Percentiles rank a stretch among this genome's conserved stretches.
Conservation (phyloP, 2,888 invertebrate species). For the Nemotelus nigrinus region DNA sequence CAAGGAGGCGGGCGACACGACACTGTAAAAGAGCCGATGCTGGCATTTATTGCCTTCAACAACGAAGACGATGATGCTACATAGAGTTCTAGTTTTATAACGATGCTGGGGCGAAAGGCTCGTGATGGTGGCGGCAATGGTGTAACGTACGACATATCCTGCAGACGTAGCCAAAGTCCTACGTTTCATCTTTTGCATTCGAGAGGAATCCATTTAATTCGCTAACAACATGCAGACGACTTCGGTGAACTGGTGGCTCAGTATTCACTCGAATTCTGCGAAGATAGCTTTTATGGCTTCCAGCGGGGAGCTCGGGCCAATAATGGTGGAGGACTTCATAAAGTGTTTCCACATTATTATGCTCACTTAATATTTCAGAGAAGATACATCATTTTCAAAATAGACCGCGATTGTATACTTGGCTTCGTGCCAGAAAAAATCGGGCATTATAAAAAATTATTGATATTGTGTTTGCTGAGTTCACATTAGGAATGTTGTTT, state of each 20-base stretch:
- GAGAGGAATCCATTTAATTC: conserved; percentile 27
- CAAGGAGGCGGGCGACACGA: conserved; percentile 27
- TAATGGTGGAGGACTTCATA: conserved; percentile 50
- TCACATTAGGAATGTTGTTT: too few species aligned
- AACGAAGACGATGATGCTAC: neutral
- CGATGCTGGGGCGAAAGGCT: neutral
- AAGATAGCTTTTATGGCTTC: neutral
- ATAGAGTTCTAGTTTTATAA: neutral
- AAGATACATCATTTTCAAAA: neutral
- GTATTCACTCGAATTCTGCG: too few species aligned
- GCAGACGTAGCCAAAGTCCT: conserved; percentile 32
- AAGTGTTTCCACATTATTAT: conserved; percentile 65
- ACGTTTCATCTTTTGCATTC: neutral
- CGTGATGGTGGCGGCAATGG: neutral
- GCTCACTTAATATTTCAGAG: conserved; percentile 58
- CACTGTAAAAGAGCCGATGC: conserved; percentile 26
- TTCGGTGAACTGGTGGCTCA: neutral
- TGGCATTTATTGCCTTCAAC: conserved; percentile 42
- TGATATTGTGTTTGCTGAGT: too few species aligned
- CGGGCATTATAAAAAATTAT: too few species aligned
- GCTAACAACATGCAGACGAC: neutral
- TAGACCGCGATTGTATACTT: neutral
- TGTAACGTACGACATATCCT: neutral
- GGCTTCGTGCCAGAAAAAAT: conserved; percentile 3
- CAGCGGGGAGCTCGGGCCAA: neutral